Evolutionary conservation across 2,797 vertebrate species (phyloP).

Genomic region (Falco peregrinus): DNA sequence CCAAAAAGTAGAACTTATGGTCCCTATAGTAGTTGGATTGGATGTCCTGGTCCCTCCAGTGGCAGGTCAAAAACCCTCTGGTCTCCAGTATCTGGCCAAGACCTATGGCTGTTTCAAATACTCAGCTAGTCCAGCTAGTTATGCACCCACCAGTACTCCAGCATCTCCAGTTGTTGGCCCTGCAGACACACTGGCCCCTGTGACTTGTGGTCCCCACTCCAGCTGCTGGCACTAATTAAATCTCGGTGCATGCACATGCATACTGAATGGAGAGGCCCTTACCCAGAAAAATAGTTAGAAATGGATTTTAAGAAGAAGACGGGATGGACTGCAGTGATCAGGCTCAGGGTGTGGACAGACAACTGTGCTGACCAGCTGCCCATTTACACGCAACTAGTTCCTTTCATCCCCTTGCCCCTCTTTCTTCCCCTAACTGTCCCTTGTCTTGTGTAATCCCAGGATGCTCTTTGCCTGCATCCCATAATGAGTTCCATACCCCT

Average conservation of each 20-base stretch:
- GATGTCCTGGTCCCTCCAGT: neutral
- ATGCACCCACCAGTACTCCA: neutral
- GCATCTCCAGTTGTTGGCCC: neutral
- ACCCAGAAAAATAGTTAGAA: neutral
- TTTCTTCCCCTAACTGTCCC: neutral
- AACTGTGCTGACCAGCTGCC: neutral
- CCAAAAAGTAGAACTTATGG: neutral
- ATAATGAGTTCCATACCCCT: neutral
- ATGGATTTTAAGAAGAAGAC: neutral
- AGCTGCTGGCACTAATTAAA: neutral
- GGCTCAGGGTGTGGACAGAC: neutral
- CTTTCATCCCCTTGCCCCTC: neutral
- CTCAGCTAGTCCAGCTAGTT: neutral
- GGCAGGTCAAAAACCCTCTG: neutral
- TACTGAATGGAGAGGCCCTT: neutral
- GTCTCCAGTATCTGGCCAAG: neutral
- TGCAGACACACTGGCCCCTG: neutral
- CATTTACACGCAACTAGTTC: neutral
- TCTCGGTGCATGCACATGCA: neutral
- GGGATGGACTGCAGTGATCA: neutral
- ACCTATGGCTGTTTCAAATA: neutral
- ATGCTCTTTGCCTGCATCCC: neutral
- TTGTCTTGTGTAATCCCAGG: neutral
- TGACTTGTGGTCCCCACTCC: neutral
- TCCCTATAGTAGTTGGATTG: neutral